Conservation (phyloP, 2,797 vertebrate genomes). For the Myoxocephalus aenaeus region DNA sequence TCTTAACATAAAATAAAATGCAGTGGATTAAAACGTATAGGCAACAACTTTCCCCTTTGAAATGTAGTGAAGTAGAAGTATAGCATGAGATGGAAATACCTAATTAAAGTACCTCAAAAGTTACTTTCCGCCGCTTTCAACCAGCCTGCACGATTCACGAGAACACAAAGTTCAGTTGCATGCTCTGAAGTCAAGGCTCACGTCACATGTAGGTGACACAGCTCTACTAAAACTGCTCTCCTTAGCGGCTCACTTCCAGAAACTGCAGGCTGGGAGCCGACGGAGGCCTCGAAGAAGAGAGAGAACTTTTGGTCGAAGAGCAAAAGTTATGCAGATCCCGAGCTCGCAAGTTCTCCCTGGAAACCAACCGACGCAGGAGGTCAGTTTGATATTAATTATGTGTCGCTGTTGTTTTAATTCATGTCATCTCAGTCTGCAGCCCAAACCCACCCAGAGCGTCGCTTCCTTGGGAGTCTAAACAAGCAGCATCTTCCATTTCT, state of each 20-base stretch:
- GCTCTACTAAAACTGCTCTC: conserved; percentile 24
- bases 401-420: background rate
- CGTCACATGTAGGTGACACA: background rate
- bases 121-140: background rate
- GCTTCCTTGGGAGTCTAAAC: background rate
- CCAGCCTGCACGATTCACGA: conserved; percentile 13
- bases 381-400: conserved; percentile 67
- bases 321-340: conserved; percentile 85
- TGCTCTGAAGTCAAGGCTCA: background rate
- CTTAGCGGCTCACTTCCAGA: conserved; percentile 82
- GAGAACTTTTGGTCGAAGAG: conserved; percentile 83
- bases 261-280: conserved; percentile 74
- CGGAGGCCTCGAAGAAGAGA: conserved; percentile 84
- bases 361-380: conserved; percentile 92
- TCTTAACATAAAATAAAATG: background rate
- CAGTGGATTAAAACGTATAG: background rate
- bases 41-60: background rate
- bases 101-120: background rate
- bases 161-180: background rate
- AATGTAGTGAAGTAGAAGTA: background rate
- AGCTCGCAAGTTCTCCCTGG: conserved; percentile 85
- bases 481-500: background rate
- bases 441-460: background rate
- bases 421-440: background rate
- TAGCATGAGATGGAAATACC: background rate